phyloP scores from a whole-genome alignment of 2,888 invertebrate species.

The Dolomedes plantarius region DNA sequence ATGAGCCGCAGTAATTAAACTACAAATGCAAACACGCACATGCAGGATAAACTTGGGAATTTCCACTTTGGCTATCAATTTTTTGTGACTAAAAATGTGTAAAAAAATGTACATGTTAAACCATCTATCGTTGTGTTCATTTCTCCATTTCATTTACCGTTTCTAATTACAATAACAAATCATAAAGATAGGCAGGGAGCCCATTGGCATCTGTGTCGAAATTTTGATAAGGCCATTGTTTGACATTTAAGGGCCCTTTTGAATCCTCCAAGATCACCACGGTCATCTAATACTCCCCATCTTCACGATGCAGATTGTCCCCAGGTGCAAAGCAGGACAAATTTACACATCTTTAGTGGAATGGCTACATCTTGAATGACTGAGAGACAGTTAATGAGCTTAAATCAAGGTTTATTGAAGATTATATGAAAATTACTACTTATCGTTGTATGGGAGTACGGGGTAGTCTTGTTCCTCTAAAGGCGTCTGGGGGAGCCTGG shows the following conservation, averaged over 20 bases:
- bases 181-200: too few relatives aligned
- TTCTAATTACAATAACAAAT: too few relatives aligned
- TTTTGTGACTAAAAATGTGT: too few relatives aligned
- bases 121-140: too few relatives aligned
- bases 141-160: too few relatives aligned
- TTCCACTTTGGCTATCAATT: too few relatives aligned
- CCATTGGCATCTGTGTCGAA: neutral
- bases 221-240: slow-evolving; percentile 24
- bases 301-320: slow-evolving; percentile 42
- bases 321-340: slow-evolving; percentile 16
- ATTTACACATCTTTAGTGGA: slow-evolving; percentile 19
- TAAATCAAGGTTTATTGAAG: slow-evolving; percentile 54
- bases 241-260: slow-evolving; percentile 52
- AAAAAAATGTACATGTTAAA: too few relatives aligned
- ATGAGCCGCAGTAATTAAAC: too few relatives aligned
- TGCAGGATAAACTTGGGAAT: too few relatives aligned
- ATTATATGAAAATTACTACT: slow-evolving; percentile 58
- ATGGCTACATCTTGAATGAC: slow-evolving; percentile 19
- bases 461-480: slow-evolving; percentile 12
- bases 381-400: slow-evolving; percentile 43
- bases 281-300: slow-evolving; percentile 55
- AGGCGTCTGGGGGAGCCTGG: neutral
- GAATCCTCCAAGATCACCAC: slow-evolving; percentile 34
- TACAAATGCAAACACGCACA: too few relatives aligned
- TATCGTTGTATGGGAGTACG: slow-evolving; percentile 15